phyloP scores from a whole-genome alignment of 2,797 vertebrate species.

The Rhynchotus rufescens region DNA sequence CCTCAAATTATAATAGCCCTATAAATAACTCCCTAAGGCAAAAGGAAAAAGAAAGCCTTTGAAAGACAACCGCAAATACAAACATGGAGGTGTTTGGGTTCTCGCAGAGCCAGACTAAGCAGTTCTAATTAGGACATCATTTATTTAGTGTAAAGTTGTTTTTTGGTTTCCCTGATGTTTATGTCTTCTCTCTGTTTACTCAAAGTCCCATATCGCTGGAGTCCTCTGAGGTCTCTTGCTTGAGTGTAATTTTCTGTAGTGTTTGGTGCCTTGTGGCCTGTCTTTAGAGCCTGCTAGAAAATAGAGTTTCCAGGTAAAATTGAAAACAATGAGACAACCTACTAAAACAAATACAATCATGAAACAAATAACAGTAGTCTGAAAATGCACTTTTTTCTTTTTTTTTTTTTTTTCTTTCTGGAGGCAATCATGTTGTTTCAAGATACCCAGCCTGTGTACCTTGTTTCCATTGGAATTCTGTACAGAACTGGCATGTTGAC shows the following conservation, averaged over 20 bases:
- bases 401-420: constrained; percentile 23
- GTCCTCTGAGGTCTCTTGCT: neutral
- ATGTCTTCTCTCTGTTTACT: neutral
- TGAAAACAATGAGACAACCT: constrained; percentile 5
- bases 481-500: constrained; percentile 48
- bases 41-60: constrained; percentile 31
- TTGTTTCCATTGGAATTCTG: constrained; percentile 66
- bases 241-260: neutral
- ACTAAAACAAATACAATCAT: neutral
- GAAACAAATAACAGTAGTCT: neutral
- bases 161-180: neutral
- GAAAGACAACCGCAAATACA: constrained; percentile 22
- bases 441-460: constrained; percentile 56
- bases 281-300: neutral
- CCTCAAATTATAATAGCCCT: constrained; percentile 66
- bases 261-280: neutral
- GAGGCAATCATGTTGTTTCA: constrained; percentile 4
- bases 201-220: neutral
- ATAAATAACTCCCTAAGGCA: constrained; percentile 67
- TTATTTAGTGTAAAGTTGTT: constrained; percentile 11
- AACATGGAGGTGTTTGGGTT: constrained; percentile 23
- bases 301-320: constrained; percentile 7
- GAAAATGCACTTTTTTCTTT: constrained; percentile 3
- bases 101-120: neutral
- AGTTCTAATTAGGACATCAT: neutral